Conservation (phyloP, 2,888 invertebrate genomes). For the Parochlus steinenii region DNA sequence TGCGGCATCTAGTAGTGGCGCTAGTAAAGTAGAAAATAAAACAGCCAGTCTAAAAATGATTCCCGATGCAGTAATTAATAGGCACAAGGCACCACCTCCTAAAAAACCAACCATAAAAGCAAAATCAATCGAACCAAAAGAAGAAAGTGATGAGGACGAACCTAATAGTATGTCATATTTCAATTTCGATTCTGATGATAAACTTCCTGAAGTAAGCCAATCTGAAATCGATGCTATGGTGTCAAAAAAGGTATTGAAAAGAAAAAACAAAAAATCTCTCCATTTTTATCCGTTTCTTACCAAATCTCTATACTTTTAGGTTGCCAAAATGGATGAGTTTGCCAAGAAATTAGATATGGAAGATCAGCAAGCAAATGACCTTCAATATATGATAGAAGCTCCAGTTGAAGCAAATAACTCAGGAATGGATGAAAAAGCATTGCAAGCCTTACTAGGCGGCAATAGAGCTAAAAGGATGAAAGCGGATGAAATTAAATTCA, state of each 20-base stretch:
- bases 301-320: too few species aligned
- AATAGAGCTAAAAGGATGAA: conserved; percentile 41
- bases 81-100: conserved; percentile 23
- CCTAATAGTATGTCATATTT: conserved; percentile 22
- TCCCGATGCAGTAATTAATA: conserved; percentile 28
- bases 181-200: conserved; percentile 29
- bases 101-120: conserved; percentile 29
- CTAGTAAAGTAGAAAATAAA: background rate
- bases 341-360: too few species aligned
- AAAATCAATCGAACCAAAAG: conserved; percentile 22
- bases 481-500: conserved; percentile 43
- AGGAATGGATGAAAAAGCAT: conserved; percentile 18
- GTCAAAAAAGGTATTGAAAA: conserved; percentile 22
- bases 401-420: conserved; percentile 1
- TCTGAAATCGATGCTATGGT: conserved; percentile 28
- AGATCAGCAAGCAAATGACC: background rate
- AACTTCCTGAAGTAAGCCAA: conserved; percentile 33
- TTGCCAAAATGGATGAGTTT: too few species aligned
- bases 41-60: conserved; percentile 19
- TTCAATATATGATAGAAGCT: background rate
- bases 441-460: conserved; percentile 54
- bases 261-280: conserved; percentile 1
- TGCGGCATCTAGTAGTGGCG: conserved; percentile 6
- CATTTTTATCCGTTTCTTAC: too few species aligned
- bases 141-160: conserved; percentile 33